Conservation (phyloP, 92 coral and sea anemone species). For the Paramuricea clavata region DNA sequence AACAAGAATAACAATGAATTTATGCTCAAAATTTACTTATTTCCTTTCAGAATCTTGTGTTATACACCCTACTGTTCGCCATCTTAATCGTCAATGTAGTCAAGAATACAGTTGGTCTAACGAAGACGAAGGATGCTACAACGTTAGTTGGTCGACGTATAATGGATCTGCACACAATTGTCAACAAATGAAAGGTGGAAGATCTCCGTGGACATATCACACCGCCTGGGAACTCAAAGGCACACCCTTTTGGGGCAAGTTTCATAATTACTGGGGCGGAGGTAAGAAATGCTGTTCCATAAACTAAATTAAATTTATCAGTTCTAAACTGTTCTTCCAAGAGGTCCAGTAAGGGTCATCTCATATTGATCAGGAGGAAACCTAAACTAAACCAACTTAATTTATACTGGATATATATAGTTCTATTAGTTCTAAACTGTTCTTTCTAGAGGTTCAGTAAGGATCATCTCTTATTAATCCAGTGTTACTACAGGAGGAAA, state of each 20-base stretch:
- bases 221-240: slow-evolving; percentile 79
- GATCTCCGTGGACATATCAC: slow-evolving; percentile 81
- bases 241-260: slow-evolving; percentile 91
- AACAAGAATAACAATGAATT: too few relatives aligned
- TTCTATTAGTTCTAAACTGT: neutral
- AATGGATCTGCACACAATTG: slow-evolving; percentile 54
- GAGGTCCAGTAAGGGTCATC: neutral
- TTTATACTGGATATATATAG: neutral
- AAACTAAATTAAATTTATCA: neutral
- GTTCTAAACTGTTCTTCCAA: neutral
- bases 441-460: neutral
- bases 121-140: slow-evolving; percentile 70
- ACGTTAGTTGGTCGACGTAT: slow-evolving; percentile 68
- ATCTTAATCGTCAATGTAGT: slow-evolving; percentile 73
- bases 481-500: too few relatives aligned
- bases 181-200: slow-evolving; percentile 27
- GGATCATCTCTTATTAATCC: neutral
- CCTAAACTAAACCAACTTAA: neutral
- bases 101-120: slow-evolving; percentile 71
- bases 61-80: slow-evolving; percentile 58
- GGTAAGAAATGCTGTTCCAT: slow-evolving; percentile 50
- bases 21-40: too few relatives aligned
- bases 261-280: slow-evolving; percentile 90
- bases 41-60: slow-evolving; percentile 75
- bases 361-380: neutral